These are phyloP conservation scores for Azorinus chamasolen DNA, from an alignment of 2,888 invertebrate species.

Conservation along the genomic window DNA sequence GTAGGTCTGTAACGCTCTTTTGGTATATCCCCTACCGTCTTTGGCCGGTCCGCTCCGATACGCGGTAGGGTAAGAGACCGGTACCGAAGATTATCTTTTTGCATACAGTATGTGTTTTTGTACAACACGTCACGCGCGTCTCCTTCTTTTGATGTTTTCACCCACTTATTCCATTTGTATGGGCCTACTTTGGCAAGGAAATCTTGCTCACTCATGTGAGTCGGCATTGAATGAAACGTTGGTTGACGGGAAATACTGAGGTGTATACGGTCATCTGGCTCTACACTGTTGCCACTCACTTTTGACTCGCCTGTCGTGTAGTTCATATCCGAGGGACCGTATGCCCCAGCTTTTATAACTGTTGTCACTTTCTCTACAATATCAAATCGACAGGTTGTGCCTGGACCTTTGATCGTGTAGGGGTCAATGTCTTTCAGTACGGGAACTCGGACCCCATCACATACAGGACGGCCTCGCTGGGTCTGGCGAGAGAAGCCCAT, in stretches of 20 bases:
- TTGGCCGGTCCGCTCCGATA: conserved; percentile 45
- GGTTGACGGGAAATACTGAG: conserved; percentile 41
- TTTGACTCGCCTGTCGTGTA: conserved; percentile 3
- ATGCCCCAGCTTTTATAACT: conserved; percentile 52
- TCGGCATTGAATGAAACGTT: conserved; percentile 38
- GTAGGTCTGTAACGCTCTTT: conserved; percentile 13
- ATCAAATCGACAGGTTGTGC: conserved; percentile 52
- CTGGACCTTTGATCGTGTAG: conserved; percentile 22
- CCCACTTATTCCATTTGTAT: conserved; percentile 61
- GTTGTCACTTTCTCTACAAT: conserved; percentile 58
- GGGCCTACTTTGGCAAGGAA: conserved; percentile 40
- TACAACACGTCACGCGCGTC: conserved; percentile 71
- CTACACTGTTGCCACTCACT: neutral
- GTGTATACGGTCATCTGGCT: conserved; percentile 2
- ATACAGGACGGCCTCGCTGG: neutral
- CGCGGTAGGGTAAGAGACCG: conserved; percentile 62
- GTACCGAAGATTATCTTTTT: conserved; percentile 56
- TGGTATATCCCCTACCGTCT: conserved; percentile 6
- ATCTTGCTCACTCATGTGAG: neutral
- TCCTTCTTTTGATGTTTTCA: conserved; percentile 33
- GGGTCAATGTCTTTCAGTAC: conserved; percentile 40
- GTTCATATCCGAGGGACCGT: conserved; percentile 10
- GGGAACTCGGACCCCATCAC: conserved; percentile 49
- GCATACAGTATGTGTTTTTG: conserved; percentile 62
- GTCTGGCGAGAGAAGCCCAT: neutral